A percentile compares a stretch with the other conserved stretches of the same genome.
These are phyloP conservation scores for Cranoglanis bouderius DNA, from an alignment of 2,113 vertebrate genomes.

Conservation along the genomic window DNA sequence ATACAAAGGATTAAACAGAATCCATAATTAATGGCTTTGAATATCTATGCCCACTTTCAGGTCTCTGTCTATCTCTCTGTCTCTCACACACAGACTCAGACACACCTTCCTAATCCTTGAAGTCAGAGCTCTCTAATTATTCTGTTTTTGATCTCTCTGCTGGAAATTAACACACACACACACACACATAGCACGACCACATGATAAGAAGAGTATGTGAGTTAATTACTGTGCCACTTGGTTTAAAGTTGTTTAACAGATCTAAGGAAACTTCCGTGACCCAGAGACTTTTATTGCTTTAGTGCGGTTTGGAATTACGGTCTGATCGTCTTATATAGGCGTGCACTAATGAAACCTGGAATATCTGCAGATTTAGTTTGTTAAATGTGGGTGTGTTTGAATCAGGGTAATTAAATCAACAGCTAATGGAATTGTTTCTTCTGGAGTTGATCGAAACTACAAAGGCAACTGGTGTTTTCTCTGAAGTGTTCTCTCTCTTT, in stretches of 20 bases:
- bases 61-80: background rate
- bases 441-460: background rate
- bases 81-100: constrained; percentile 59
- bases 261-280: constrained; percentile 22
- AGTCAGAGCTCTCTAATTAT: constrained; percentile 33
- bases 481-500: background rate
- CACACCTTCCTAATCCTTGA: constrained; percentile 66
- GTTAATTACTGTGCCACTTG: background rate
- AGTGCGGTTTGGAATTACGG: constrained; percentile 1
- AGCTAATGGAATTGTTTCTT: background rate
- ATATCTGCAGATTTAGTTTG: constrained; percentile 33
- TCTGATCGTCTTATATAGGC: constrained; percentile 27
- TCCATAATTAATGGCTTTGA: background rate
- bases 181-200: background rate
- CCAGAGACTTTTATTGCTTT: background rate
- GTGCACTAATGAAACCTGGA: constrained; percentile 32
- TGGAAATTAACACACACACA: constrained; percentile 34
- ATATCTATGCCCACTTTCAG: background rate
- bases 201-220: constrained; percentile 66
- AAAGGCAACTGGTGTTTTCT: background rate
- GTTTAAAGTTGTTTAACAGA: constrained; percentile 22
- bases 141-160: constrained; percentile 37
- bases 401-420: background rate
- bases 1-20: background rate
- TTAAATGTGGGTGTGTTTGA: constrained; percentile 33